Conservation (phyloP, 2,113 vertebrate species). For the Stercorarius parasiticus region DNA sequence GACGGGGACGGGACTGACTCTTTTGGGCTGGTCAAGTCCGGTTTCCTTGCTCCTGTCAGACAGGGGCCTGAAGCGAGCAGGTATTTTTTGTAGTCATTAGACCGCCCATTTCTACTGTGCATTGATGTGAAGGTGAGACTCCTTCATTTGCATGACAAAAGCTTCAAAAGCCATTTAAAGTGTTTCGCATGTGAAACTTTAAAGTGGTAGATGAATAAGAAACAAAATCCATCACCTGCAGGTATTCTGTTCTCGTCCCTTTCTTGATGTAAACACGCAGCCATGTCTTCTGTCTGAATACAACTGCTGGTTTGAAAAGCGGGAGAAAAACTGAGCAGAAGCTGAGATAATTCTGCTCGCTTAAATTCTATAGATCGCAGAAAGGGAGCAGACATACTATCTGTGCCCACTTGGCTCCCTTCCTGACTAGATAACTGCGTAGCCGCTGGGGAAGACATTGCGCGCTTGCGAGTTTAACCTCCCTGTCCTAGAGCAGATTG, state of each 20-base stretch:
- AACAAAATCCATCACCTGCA: neutral
- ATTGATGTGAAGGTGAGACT: neutral
- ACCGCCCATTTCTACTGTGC: accelerated
- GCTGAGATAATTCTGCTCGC: neutral
- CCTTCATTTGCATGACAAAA: neutral
- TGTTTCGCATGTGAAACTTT: neutral
- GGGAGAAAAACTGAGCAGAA: neutral
- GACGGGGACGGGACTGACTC: neutral
- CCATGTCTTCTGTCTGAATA: neutral
- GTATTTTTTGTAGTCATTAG: neutral
- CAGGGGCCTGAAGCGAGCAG: neutral
- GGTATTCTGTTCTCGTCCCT: neutral
- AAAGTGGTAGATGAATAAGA: neutral
- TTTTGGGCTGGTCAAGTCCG: accelerated
- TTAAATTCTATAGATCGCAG: neutral
- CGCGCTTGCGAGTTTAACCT: too few species aligned
- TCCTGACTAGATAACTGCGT: accelerated
- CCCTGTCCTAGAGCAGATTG: neutral
- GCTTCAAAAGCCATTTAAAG: neutral
- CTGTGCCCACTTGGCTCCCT: neutral
- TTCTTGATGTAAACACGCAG: neutral
- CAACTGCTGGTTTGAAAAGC: neutral
- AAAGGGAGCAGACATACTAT: accelerated
- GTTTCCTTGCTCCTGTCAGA: neutral
- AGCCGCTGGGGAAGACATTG: neutral